Evolutionary conservation across 1,140 invertebrate genomes (phyloP).

Genomic region (silkworm (Bombyx mori)): DNA sequence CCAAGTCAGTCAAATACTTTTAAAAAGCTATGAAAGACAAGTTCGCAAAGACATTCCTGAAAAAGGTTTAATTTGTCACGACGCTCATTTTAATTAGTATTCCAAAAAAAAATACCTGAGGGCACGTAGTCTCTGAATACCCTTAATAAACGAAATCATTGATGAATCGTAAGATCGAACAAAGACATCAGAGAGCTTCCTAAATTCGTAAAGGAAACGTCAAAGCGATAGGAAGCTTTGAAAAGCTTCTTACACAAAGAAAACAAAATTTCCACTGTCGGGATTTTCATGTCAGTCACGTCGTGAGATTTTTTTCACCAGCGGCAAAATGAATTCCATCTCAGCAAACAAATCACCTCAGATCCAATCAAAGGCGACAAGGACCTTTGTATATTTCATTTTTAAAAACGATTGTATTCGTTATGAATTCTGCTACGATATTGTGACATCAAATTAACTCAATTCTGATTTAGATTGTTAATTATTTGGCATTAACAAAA

Average conservation of each 20-base stretch:
- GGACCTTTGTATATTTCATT: constrained; percentile 23
- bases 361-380: constrained; percentile 37
- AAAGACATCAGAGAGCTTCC: constrained; percentile 18
- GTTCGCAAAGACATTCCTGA: too few relatives aligned
- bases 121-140: neutral
- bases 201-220: constrained; percentile 17
- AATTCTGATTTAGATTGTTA: too few relatives aligned
- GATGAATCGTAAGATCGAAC: constrained; percentile 16
- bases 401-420: constrained; percentile 7
- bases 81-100: too few relatives aligned
- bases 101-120: too few relatives aligned
- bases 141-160: neutral
- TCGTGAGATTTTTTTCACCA: constrained; percentile 32
- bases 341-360: constrained; percentile 38
- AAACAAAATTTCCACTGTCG: constrained; percentile 32
- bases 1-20: too few relatives aligned
- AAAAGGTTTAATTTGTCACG: too few relatives aligned
- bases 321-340: constrained; percentile 39
- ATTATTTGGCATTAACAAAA: too few relatives aligned
- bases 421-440: too few relatives aligned
- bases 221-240: constrained; percentile 21
- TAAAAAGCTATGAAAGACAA: too few relatives aligned
- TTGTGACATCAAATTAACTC: too few relatives aligned
- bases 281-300: constrained; percentile 51
- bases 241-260: constrained; percentile 33